These are phyloP conservation scores for Monodelphis domestica DNA, from an alignment of 2,797 vertebrate genomes.

Conservation along the genomic window DNA sequence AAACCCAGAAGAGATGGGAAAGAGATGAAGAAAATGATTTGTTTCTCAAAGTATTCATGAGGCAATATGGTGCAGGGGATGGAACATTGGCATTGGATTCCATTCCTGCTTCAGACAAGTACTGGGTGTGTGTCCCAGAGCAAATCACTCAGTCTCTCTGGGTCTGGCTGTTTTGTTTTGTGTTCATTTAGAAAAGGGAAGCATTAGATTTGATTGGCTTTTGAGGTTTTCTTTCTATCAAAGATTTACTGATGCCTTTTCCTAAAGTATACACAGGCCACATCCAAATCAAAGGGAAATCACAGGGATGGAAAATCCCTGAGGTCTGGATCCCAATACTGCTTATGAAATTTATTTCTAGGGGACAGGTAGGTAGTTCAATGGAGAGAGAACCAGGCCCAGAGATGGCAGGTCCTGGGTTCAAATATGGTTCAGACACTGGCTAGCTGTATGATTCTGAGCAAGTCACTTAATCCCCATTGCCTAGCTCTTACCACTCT, in stretches of 20 bases:
- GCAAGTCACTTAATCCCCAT: no score
- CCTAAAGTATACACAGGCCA: not conserved
- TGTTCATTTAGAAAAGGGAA: not conserved
- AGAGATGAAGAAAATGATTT: not conserved
- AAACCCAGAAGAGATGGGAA: not conserved
- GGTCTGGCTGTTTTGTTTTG: not conserved
- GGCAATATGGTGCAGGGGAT: slow-evolving; percentile 25
- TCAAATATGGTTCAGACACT: no score
- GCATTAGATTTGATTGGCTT: not conserved
- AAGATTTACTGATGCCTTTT: not conserved
- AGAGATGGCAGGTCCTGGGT: no score
- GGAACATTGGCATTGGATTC: not conserved
- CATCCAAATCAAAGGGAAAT: not conserved
- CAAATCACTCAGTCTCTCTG: not conserved
- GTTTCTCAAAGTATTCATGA: slow-evolving; percentile 45
- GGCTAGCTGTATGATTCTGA: no score
- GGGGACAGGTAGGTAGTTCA: no score
- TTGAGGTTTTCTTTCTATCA: not conserved
- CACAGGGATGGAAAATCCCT: not conserved
- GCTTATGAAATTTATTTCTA: not conserved
- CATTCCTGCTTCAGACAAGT: not conserved
- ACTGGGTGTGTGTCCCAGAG: not conserved
- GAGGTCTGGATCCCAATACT: not conserved
- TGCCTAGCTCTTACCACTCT: no score
- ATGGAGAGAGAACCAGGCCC: no score